phyloP scores from a whole-genome alignment of 2,113 vertebrate species.

The Pelecanus crispus region DNA sequence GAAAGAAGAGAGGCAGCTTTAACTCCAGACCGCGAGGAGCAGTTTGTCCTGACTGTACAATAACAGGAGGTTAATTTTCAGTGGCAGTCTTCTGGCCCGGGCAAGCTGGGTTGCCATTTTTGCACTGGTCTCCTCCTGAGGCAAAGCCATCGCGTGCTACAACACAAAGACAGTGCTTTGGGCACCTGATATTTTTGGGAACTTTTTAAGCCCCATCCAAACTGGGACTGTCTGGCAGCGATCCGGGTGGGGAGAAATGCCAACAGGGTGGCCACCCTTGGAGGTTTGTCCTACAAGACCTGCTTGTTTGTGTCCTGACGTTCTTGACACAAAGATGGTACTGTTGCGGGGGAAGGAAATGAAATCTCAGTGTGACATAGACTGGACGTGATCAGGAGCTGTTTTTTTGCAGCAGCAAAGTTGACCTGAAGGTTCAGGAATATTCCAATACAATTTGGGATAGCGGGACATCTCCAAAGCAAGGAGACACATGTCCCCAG shows the following conservation, averaged over 20 bases:
- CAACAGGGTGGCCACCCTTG: neutral
- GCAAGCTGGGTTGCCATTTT: neutral
- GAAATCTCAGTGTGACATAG: neutral
- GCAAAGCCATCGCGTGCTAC: neutral
- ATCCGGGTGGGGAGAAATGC: neutral
- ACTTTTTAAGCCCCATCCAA: neutral
- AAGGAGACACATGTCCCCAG: rapidly evolving
- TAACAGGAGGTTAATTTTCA: neutral
- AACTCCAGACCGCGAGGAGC: neutral
- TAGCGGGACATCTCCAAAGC: neutral
- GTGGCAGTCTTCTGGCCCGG: neutral
- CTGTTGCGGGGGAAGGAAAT: constrained; percentile 13
- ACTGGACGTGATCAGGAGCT: neutral
- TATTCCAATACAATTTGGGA: neutral
- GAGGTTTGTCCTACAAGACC: constrained; percentile 27
- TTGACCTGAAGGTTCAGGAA: neutral
- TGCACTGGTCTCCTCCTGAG: neutral
- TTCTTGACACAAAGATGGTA: constrained; percentile 31
- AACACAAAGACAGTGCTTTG: neutral
- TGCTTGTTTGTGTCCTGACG: constrained; percentile 23
- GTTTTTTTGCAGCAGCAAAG: neutral
- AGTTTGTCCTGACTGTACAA: neutral
- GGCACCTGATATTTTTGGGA: constrained; percentile 25
- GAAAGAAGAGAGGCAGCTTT: constrained; percentile 13
- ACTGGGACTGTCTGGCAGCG: constrained; percentile 6